Percentiles rank a stretch among this genome's conserved stretches.
phyloP scores from a whole-genome alignment of 1,140 invertebrate species.

The Lepidurus apus region DNA sequence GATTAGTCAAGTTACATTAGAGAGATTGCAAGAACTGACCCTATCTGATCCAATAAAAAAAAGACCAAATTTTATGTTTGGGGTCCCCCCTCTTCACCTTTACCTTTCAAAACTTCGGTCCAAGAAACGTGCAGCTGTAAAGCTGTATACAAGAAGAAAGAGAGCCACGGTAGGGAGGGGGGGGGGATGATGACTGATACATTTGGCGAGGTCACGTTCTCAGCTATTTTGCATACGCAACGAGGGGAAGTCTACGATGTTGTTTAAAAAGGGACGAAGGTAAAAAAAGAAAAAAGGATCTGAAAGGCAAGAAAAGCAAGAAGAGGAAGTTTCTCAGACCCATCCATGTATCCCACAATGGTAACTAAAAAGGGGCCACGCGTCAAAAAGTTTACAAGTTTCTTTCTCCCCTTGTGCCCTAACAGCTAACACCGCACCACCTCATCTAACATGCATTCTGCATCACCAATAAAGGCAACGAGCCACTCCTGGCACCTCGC shows the following conservation, averaged over 20 bases:
- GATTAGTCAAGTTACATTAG: conserved; percentile 16
- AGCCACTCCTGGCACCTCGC: neutral
- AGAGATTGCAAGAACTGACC: conserved; percentile 19
- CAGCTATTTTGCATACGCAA: conserved; percentile 11
- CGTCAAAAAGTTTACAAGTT: neutral
- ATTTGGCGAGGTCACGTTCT: conserved; percentile 1
- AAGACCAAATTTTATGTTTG: neutral
- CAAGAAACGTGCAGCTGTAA: conserved; percentile 21
- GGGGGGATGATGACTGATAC: neutral
- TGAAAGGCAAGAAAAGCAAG: neutral
- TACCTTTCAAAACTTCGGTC: neutral
- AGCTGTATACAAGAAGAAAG: neutral
- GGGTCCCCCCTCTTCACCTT: conserved; percentile 5
- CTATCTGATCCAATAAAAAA: conserved; percentile 16
- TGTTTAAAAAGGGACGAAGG: neutral
- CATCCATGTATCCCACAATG: neutral
- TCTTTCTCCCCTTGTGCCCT: neutral
- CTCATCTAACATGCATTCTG: conserved; percentile 5
- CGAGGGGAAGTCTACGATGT: neutral
- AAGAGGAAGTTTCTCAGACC: neutral
- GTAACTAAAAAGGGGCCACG: neutral
- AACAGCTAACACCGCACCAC: neutral
- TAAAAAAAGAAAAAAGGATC: neutral
- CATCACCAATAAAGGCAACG: conserved; percentile 12
- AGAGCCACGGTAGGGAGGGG: neutral